phyloP scores from a whole-genome alignment of 1,140 invertebrate genomes.

The Hydropsyche tenuis region DNA sequence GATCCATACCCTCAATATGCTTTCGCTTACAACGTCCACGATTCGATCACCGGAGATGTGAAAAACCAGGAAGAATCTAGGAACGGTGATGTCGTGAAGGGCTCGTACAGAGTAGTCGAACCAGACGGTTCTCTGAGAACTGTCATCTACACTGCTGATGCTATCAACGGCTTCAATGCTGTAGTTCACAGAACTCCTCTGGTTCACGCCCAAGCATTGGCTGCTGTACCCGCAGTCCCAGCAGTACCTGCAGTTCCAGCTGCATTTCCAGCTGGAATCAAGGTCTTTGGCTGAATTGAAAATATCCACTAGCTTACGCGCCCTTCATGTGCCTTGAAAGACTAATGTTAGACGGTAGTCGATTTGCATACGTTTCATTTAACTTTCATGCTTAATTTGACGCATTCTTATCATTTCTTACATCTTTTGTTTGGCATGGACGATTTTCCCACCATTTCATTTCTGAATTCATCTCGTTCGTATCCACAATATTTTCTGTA shows the following conservation, averaged over 20 bases:
- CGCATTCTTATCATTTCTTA: conserved; percentile 4
- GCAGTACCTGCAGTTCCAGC: conserved; percentile 52
- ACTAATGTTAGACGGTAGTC: conserved; percentile 40
- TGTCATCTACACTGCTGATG: conserved; percentile 57
- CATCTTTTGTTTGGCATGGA: background rate
- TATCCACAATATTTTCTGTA: background rate
- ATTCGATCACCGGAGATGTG: conserved; percentile 61
- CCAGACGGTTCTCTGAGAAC: conserved; percentile 58
- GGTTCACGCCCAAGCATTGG: conserved; percentile 40
- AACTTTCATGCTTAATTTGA: conserved; percentile 8
- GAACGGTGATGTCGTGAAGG: conserved; percentile 61
- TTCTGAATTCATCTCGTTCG: background rate
- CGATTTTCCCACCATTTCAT: background rate
- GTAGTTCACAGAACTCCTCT: conserved; percentile 52
- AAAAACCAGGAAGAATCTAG: conserved; percentile 62
- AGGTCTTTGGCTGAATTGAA: conserved; percentile 35
- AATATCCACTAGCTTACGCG: conserved; percentile 3
- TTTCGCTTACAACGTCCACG: conserved; percentile 62
- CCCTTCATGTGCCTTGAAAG: conserved; percentile 42
- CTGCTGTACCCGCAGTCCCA: conserved; percentile 45
- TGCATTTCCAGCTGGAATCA: conserved; percentile 46
- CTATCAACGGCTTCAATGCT: conserved; percentile 58
- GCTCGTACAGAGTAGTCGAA: conserved; percentile 60
- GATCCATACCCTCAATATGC: conserved; percentile 63
- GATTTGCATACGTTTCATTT: conserved; percentile 27